These are phyloP conservation scores for Ptilonorhynchus violaceus DNA, from an alignment of 2,113 vertebrate species.

Conservation along the genomic window DNA sequence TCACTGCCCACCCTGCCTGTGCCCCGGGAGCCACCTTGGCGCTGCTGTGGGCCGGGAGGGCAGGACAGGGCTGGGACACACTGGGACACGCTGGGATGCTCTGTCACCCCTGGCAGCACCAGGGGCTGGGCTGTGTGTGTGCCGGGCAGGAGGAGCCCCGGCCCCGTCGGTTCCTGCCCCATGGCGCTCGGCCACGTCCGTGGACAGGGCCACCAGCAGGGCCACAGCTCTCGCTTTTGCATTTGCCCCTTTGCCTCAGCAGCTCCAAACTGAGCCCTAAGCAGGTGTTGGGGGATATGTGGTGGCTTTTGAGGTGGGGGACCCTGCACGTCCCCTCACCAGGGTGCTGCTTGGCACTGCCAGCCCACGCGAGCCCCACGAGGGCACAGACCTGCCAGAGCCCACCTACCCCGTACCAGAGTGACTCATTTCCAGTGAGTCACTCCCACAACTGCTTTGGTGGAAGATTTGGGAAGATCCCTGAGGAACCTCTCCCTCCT, in stretches of 20 bases:
- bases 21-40: neutral
- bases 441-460: neutral
- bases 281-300: fast-evolving
- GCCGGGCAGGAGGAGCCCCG: neutral
- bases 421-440: neutral
- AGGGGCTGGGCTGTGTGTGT: neutral
- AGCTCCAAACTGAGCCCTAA: neutral
- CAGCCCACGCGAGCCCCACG: neutral
- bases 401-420: fast-evolving
- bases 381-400: neutral
- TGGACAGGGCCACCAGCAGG: neutral
- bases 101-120: neutral
- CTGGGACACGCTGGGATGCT: neutral
- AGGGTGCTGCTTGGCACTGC: neutral
- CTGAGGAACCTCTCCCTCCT: neutral
- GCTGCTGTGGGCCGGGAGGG: neutral
- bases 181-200: fast-evolving
- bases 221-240: neutral
- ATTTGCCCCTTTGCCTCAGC: neutral
- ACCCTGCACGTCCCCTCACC: neutral
- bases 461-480: neutral
- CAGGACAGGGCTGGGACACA: fast-evolving
- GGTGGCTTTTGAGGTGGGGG: neutral
- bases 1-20: neutral
- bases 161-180: fast-evolving